phyloP scores from a whole-genome alignment of 2,113 vertebrate species.

The Myiopsitta monachus region DNA sequence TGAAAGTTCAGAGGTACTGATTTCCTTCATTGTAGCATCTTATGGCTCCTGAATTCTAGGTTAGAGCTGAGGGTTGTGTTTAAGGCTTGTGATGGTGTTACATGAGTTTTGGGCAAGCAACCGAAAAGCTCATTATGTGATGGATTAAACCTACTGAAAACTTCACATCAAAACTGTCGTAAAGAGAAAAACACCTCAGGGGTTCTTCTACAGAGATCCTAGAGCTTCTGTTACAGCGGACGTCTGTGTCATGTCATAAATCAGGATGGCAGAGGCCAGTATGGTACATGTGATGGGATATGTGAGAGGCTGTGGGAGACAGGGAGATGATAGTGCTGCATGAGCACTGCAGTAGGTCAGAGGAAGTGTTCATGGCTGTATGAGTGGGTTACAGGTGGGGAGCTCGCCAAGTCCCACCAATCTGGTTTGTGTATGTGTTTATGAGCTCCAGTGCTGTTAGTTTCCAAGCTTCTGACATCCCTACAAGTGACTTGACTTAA shows the following conservation, averaged over 20 bases:
- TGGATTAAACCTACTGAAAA: background rate
- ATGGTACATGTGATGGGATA: background rate
- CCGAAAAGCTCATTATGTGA: background rate
- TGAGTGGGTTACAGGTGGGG: accelerated
- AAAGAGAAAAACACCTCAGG: background rate
- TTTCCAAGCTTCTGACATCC: background rate
- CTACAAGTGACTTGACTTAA: background rate
- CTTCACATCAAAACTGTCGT: background rate
- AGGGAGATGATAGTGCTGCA: accelerated
- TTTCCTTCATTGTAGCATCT: background rate
- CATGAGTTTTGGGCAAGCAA: accelerated
- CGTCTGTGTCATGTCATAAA: background rate
- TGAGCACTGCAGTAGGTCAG: background rate
- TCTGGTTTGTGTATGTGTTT: accelerated
- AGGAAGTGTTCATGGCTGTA: background rate
- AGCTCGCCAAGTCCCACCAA: accelerated
- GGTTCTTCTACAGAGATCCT: accelerated
- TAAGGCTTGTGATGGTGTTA: background rate
- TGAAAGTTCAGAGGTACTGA: background rate
- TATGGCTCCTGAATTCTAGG: background rate
- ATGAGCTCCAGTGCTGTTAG: background rate
- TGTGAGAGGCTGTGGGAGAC: background rate
- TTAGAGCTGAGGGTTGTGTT: background rate
- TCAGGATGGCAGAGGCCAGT: background rate
- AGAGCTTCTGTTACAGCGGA: background rate